phyloP scores from a whole-genome alignment of 2,113 vertebrate species.

The Lycaon pictus region DNA sequence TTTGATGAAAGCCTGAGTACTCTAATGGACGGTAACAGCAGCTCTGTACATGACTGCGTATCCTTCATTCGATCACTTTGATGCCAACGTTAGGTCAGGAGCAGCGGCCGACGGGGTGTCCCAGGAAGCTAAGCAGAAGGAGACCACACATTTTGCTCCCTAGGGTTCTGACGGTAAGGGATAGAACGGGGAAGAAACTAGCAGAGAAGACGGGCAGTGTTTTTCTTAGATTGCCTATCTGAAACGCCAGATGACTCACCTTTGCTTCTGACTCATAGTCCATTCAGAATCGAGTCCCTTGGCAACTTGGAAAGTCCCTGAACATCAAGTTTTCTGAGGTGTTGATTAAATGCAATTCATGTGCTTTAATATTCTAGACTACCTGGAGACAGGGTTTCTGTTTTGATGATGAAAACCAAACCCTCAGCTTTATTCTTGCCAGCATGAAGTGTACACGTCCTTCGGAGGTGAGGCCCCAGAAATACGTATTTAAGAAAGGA shows the following conservation, averaged over 20 bases:
- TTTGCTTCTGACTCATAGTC: neutral
- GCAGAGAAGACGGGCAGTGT: rapidly evolving
- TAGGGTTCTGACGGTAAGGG: neutral
- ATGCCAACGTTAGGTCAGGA: neutral
- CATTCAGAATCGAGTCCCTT: neutral
- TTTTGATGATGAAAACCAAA: neutral
- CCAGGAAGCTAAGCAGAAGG: neutral
- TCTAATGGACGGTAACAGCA: neutral
- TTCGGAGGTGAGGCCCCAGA: neutral
- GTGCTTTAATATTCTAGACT: neutral
- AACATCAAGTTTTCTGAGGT: neutral
- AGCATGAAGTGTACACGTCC: neutral
- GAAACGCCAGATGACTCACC: neutral
- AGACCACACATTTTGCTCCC: neutral
- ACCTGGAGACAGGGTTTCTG: neutral
- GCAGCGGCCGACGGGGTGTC: neutral
- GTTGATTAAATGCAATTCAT: neutral
- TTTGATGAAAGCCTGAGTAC: neutral
- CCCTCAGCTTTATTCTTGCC: neutral
- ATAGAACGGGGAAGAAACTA: neutral
- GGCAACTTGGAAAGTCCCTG: neutral
- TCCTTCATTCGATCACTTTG: neutral
- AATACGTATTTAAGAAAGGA: neutral
- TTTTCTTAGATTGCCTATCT: neutral
- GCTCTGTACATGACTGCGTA: rapidly evolving